A percentile compares a stretch with the other conserved stretches of the same genome.
phyloP scores from a whole-genome alignment of 2,797 vertebrate species.

The Aulostomus chinensis region DNA sequence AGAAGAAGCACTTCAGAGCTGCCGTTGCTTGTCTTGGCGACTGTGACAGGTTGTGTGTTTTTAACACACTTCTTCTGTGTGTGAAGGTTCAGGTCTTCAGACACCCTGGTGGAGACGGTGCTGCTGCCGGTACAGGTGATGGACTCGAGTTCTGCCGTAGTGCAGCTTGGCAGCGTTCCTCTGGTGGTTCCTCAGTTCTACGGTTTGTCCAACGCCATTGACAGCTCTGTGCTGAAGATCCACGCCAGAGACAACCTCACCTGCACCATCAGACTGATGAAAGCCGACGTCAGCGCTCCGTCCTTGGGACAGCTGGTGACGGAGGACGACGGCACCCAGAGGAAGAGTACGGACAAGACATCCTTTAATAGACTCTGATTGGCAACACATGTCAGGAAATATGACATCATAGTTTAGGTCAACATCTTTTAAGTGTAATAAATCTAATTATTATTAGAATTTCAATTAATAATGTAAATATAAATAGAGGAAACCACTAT shows the following conservation, averaged over 20 bases:
- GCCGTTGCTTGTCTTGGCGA: too few species aligned
- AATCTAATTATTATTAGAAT: too few species aligned
- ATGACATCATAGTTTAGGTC: too few species aligned
- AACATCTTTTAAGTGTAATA: too few species aligned
- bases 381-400: too few species aligned
- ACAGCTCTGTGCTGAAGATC: constrained; percentile 71
- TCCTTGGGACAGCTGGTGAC: constrained; percentile 69
- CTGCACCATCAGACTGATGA: constrained; percentile 68
- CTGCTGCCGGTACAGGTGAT: constrained; percentile 64
- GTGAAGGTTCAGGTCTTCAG: constrained; percentile 79
- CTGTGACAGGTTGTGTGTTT: too few species aligned
- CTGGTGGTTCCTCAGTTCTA: constrained; percentile 79
- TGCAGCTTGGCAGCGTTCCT: constrained; percentile 62
- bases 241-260: constrained; percentile 6
- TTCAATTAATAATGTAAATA: too few species aligned
- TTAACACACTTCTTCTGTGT: too few species aligned
- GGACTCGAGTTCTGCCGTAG: constrained; percentile 54
- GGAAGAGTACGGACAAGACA: constrained; percentile 55
- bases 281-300: constrained; percentile 57
- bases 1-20: too few species aligned
- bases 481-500: too few species aligned
- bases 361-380: too few species aligned
- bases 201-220: constrained; percentile 71
- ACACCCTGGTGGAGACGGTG: constrained; percentile 74
- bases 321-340: constrained; percentile 58